Conservation (phyloP, 2,113 vertebrate species). For the Corvus cornix region DNA sequence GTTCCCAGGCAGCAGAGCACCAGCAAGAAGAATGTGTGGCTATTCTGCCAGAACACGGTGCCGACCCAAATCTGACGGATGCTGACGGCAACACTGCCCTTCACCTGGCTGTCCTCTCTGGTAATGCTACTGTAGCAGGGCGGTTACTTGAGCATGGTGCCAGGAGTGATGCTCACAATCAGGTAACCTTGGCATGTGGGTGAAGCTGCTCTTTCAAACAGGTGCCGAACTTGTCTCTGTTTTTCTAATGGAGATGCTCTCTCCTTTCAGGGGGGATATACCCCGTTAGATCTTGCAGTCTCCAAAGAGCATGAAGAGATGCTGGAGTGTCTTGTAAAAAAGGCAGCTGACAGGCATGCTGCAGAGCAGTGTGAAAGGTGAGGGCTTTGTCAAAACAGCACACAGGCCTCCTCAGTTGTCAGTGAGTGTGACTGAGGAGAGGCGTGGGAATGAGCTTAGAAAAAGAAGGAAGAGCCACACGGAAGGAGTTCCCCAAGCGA, state of each 20-base stretch:
- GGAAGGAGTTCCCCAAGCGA: background rate
- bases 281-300: conserved; percentile 78
- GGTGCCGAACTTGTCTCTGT: background rate
- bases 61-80: too few relatives aligned
- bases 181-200: conserved; percentile 64
- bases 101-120: conserved; percentile 80
- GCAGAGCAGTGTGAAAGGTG: conserved; percentile 65
- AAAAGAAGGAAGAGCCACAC: background rate
- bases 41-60: too few relatives aligned
- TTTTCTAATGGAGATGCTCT: background rate
- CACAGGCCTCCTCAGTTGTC: background rate
- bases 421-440: background rate
- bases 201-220: background rate
- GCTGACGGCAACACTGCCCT: conserved; percentile 67
- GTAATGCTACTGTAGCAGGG: conserved; percentile 57
- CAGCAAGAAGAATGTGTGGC: too few relatives aligned
- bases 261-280: conserved; percentile 78
- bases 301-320: conserved; percentile 74
- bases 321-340: conserved; percentile 78
- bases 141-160: conserved; percentile 79
- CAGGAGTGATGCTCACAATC: conserved; percentile 74
- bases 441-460: background rate
- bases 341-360: conserved; percentile 67
- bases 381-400: background rate
- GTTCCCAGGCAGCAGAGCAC: too few relatives aligned